Percentiles rank a stretch among this genome's conserved stretches.
Evolutionary conservation across 2,797 vertebrate genomes (phyloP).

Genomic region (Chelonia mydas): DNA sequence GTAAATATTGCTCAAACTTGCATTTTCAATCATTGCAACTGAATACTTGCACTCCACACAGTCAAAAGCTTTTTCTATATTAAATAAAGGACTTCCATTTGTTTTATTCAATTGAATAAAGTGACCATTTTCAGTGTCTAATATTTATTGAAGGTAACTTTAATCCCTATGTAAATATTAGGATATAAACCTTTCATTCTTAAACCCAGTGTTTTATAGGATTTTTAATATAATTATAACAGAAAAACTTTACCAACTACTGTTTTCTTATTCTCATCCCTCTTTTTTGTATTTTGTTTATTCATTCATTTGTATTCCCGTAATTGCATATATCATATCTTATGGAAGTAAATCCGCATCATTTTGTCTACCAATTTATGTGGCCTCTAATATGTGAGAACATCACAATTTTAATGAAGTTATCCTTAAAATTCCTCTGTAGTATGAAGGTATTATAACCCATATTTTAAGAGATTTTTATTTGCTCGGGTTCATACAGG

Average conservation of each 20-base stretch:
- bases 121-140: neutral
- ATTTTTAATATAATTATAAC: neutral
- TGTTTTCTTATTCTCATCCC: rapidly evolving
- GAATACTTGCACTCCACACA: neutral
- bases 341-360: neutral
- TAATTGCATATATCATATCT: neutral
- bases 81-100: neutral
- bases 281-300: neutral
- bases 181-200: neutral
- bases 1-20: neutral
- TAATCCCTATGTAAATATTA: neutral
- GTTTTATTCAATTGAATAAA: neutral
- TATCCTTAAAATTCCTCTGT: neutral
- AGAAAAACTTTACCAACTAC: neutral
- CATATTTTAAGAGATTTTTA: neutral
- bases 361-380: neutral
- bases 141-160: neutral
- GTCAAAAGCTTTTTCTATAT: neutral
- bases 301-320: neutral
- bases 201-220: neutral
- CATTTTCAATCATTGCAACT: neutral
- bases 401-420: neutral
- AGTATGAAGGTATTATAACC: neutral
- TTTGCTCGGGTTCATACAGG: neutral
- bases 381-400: neutral